Percentiles rank a stretch among this genome's conserved stretches.
phyloP scores from a whole-genome alignment of 2,113 vertebrate species.

The Tychaedon coryphoeus region DNA sequence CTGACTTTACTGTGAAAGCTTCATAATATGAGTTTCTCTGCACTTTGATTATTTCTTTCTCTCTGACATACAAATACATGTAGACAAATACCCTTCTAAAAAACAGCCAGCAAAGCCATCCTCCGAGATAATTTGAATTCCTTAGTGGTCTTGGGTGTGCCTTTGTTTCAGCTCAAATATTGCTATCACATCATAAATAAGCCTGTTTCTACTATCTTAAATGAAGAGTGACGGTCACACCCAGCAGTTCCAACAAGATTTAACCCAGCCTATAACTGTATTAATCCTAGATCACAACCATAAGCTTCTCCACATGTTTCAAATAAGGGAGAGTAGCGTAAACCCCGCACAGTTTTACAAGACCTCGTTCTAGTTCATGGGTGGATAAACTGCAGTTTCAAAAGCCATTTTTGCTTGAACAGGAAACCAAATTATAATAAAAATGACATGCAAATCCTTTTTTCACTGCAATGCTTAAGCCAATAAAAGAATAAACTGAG shows the following conservation, averaged over 20 bases:
- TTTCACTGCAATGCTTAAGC: conserved; percentile 37
- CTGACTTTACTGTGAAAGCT: neutral
- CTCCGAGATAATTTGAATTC: conserved; percentile 19
- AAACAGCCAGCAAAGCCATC: neutral
- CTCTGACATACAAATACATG: neutral
- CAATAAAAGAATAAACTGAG: conserved; percentile 13
- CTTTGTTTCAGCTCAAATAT: conserved; percentile 23
- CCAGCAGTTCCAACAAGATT: conserved; percentile 42
- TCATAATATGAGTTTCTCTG: neutral
- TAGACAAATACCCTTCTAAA: neutral
- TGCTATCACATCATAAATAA: conserved; percentile 46
- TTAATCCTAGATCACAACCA: conserved; percentile 60
- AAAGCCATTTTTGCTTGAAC: conserved; percentile 41
- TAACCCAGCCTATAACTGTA: conserved; percentile 21
- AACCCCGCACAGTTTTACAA: conserved; percentile 50
- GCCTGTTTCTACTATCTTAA: conserved; percentile 45
- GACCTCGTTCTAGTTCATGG: conserved; percentile 38
- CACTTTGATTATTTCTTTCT: neutral
- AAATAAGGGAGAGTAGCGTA: conserved; percentile 34
- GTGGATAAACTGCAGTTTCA: conserved; percentile 58
- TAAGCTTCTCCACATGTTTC: conserved; percentile 59
- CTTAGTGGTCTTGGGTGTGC: conserved; percentile 23
- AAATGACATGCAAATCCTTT: conserved; percentile 64
- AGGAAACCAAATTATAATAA: conserved; percentile 65
- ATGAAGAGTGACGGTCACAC: conserved; percentile 59